Evolutionary conservation across 2,113 vertebrate species (phyloP), one percentile per base, ranked within the genome.

Genomic region (Zosterops pallidus): DNA sequence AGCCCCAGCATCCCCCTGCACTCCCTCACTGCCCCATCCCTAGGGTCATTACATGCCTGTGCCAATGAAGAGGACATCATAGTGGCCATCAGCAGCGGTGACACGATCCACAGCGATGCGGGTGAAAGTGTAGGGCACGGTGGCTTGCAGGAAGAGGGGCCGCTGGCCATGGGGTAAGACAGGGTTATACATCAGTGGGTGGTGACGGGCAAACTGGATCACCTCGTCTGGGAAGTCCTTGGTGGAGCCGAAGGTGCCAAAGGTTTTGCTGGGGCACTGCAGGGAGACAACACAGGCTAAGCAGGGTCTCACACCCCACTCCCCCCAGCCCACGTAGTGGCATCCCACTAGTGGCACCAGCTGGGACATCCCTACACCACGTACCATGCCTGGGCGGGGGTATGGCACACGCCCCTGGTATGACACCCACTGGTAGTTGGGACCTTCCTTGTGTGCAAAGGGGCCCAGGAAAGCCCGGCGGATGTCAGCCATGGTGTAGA

Each of bases 401-500:
- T 99, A 99, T 0, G 99, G 99, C 56, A 99, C 99, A 4, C 99
- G 99, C 11, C 99, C 99, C 97, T 99, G 99, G 96, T 99, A 99
- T 1, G 99, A 98, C 92, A 99, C 98, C 99, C 99, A 99, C 97
- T 99, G 99, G 92, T 99, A 99, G 96, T 98, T 99, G 82, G 99
- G 99, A 46, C 99, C 99, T 96, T 99, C 99, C 97, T 99, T 99
- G 98, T 99, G 99, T 7, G 99, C 99, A 14, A 99, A 99, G 21
- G 99, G 99, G 77, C 99, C 99, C 98, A 99, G 97, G 97, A 99
- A 99, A 57, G 99, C 99, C 87, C 99, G 98, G 39, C 99, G 99
- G 85, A 99, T 98, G 80, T 99, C 99, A 2, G 98, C 99, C 99
- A 99, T 99, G 95, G 98, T 99, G 97, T 99, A 99, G 67, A 99